Base-by-base conservation (phyloP, 2,797 vertebrate species). In the Melanotaenia trifasciata region DNA sequence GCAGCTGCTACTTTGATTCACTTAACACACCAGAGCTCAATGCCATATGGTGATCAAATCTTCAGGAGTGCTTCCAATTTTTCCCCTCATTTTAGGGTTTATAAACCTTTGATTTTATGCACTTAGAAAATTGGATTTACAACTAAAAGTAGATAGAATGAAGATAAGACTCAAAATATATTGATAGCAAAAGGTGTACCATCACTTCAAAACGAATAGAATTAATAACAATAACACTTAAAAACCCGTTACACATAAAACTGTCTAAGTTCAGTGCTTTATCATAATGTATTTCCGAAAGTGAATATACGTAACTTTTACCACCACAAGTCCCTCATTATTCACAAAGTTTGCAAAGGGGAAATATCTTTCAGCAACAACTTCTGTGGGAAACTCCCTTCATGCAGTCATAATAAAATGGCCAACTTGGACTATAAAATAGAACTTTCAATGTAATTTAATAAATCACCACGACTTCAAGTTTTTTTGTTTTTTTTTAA, bases 1-100 rank as follows among this genome's bases (percentile, higher is more conserved):
- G 70, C 73, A 67, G 47, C 71, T 69, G 67, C 67, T 76, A 80
- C 71, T 86, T 80, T 56, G 18, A 82, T 13, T 45, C 64, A 80
- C 40, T 38, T 32, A 36, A 78, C 54, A 33, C 43, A 70, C 71
- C 75, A 79, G 54, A 69, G 58, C 24, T 58, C 11, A 35, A 65
- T 38, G 59, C 58, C 58, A 83, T 79, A 79, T 74, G 70, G 56
- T 66, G 64, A 66, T 43, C 38, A 58, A 62, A 45, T 38, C 65
- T 9, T 47, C 36, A 67, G 43, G 20, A 66, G 5, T 13, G 30
- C 5, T 7, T 61, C 56, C 9, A 32, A 22, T 28, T 54, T 24
- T 4, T 32, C 14, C 66, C 57, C 22, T 62, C n/a, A 11, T 26
- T 62, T 58, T 40, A 58, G 67, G 54, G 13, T 26, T 38, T 43